Percentiles rank a stretch among this genome's conserved stretches.
Conservation (phyloP, 2,888 invertebrate genomes). For the Chloroclystis v-ata region DNA sequence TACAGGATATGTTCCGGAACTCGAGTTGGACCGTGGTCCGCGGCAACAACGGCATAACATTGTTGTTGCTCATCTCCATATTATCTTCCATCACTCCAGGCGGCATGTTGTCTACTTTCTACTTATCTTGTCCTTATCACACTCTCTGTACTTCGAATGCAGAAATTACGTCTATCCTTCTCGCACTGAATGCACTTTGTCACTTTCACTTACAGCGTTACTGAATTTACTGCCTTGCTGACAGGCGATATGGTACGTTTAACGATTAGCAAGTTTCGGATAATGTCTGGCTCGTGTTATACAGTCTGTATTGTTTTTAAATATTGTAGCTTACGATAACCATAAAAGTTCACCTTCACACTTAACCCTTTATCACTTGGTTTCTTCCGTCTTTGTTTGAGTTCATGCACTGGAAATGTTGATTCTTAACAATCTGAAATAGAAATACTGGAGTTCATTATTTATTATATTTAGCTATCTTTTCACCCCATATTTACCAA, state of each 20-base stretch:
- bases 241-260: not conserved
- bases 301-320: no score
- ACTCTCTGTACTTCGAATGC: not conserved
- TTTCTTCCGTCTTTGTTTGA: not conserved
- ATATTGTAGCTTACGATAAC: not conserved
- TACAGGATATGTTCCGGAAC: conserved; percentile 82
- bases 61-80: conserved; percentile 56
- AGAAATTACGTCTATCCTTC: not conserved
- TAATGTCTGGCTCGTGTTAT: no score
- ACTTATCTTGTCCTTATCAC: conserved; percentile 1
- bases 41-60: conserved; percentile 60
- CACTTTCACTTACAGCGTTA: conserved; percentile 1
- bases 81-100: conserved; percentile 48
- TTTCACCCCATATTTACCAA: no score
- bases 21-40: conserved; percentile 82
- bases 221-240: not conserved
- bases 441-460: not conserved
- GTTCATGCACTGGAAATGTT: no score
- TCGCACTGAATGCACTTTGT: not conserved
- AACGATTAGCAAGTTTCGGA: not conserved
- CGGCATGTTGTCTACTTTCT: conserved; percentile 39
- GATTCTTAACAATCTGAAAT: not conserved
- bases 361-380: not conserved
- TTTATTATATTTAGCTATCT: no score
- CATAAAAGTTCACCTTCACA: not conserved